Percentiles rank a stretch among this genome's conserved stretches.
phyloP scores from a whole-genome alignment of 2,888 invertebrate genomes.

The Sisyra terminalis region DNA sequence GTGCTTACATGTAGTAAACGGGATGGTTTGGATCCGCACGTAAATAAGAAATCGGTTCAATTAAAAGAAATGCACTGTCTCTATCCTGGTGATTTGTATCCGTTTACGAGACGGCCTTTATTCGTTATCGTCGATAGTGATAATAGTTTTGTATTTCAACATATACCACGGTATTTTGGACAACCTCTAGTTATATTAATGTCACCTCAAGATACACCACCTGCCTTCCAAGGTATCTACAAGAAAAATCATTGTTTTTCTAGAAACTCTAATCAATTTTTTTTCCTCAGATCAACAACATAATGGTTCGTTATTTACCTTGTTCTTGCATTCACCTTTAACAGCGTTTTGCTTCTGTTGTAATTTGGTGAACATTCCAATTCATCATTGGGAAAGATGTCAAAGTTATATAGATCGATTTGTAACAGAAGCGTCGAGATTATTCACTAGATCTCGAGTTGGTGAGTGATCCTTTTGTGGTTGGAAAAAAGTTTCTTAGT shows the following conservation, averaged over 20 bases:
- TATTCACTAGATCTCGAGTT: slow-evolving; percentile 66
- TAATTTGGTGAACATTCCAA: slow-evolving; percentile 69
- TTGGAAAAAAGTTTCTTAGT: neutral
- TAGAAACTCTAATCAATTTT: no score
- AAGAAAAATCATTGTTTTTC: no score
- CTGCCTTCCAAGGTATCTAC: slow-evolving; percentile 74
- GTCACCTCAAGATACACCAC: slow-evolving; percentile 83
- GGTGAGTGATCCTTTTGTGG: slow-evolving; percentile 34
- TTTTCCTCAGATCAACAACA: slow-evolving; percentile 50
- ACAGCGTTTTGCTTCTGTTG: slow-evolving; percentile 85
- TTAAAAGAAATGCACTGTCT: slow-evolving; percentile 61
- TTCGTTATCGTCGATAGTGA: slow-evolving; percentile 92
- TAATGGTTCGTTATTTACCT: slow-evolving; percentile 84
- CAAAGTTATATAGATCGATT: slow-evolving; percentile 78
- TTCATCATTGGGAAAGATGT: slow-evolving; percentile 82
- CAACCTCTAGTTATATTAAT: slow-evolving; percentile 85
- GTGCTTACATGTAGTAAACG: slow-evolving; percentile 75
- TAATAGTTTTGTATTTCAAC: slow-evolving; percentile 84
- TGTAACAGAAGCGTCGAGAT: slow-evolving; percentile 71
- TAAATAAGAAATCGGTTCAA: slow-evolving; percentile 25
- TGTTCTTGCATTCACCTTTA: slow-evolving; percentile 89
- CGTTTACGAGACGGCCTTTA: slow-evolving; percentile 82
- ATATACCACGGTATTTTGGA: slow-evolving; percentile 78
- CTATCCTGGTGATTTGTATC: slow-evolving; percentile 86
- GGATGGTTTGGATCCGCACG: slow-evolving; percentile 39